A percentile compares a stretch with the other conserved stretches of the same genome.
phyloP scores from a whole-genome alignment of 2,113 vertebrate genomes.

The Scophthalmus maximus region DNA sequence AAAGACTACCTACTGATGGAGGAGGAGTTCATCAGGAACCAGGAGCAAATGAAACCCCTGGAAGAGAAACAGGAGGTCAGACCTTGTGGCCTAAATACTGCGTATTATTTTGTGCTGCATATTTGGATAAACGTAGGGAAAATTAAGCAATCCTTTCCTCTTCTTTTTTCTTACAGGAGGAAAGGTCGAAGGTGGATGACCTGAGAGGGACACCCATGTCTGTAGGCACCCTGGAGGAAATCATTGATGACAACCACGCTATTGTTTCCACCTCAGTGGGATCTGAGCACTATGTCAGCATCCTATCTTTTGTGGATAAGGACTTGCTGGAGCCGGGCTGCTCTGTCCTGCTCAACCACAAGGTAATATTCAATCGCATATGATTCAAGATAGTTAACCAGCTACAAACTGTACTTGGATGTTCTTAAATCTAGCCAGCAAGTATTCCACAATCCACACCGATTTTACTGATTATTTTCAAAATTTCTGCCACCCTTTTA shows the following conservation, averaged over 20 bases:
- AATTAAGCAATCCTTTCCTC: neutral
- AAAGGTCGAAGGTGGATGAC: slow-evolving; percentile 98
- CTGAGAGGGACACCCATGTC: slow-evolving; percentile 98
- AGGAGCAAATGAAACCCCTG: slow-evolving; percentile 98
- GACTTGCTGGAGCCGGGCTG: slow-evolving; percentile 97
- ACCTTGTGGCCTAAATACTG: neutral
- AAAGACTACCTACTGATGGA: slow-evolving; percentile 99
- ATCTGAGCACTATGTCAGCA: slow-evolving; percentile 98
- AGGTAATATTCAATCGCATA: slow-evolving; percentile 78
- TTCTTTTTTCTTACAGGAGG: slow-evolving; percentile 83
- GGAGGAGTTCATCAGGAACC: slow-evolving; percentile 98
- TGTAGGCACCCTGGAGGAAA: slow-evolving; percentile 96
- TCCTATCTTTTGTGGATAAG: slow-evolving; percentile 98
- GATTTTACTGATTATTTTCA: too few relatives aligned
- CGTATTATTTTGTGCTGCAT: neutral
- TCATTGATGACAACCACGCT: slow-evolving; percentile 98
- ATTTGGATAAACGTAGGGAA: neutral
- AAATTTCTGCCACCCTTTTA: too few relatives aligned
- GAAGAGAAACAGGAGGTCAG: slow-evolving; percentile 98
- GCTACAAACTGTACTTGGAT: neutral
- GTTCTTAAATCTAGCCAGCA: neutral
- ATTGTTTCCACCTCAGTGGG: slow-evolving; percentile 98
- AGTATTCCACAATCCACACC: neutral
- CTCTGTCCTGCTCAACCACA: slow-evolving; percentile 97
- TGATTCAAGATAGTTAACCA: neutral